Percentiles rank a stretch among this genome's conserved stretches.
phyloP scores from a whole-genome alignment of 1,140 invertebrate species.

The Cyclargus thomasi region DNA sequence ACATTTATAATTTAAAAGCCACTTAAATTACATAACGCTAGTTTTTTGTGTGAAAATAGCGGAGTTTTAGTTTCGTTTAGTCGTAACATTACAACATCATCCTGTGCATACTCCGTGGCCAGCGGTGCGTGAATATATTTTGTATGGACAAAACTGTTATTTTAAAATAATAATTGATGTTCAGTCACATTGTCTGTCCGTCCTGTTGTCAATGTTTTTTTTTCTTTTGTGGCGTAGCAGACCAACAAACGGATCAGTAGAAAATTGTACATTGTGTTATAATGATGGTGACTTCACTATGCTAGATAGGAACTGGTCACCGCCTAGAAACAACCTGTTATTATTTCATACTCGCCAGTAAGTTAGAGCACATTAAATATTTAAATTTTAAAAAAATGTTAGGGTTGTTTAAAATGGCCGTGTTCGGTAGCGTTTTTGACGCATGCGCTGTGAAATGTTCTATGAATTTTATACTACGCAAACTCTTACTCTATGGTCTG shows the following conservation, averaged over 20 bases:
- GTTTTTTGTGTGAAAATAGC: neutral
- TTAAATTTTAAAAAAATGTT: too few species aligned
- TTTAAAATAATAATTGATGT: conserved; percentile 72
- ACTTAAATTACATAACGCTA: conserved; percentile 10
- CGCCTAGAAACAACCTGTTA: too few species aligned
- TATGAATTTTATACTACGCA: too few species aligned
- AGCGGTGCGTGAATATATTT: conserved; percentile 64
- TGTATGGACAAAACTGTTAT: conserved; percentile 72
- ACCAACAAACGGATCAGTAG: neutral
- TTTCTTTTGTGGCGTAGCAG: conserved; percentile 43
- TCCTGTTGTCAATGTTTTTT: conserved; percentile 57
- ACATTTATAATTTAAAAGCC: too few species aligned
- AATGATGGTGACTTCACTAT: neutral
- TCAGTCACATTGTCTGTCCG: conserved; percentile 46
- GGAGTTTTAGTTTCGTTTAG: neutral
- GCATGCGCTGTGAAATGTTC: too few species aligned
- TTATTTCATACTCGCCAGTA: too few species aligned
- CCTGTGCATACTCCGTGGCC: conserved; percentile 45
- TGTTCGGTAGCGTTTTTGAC: too few species aligned
- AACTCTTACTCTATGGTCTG: too few species aligned
- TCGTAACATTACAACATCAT: conserved; percentile 27
- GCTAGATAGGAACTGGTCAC: too few species aligned
- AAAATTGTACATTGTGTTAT: neutral
- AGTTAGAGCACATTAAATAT: too few species aligned
- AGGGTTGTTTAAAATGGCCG: too few species aligned